phyloP scores from a whole-genome alignment of 1,140 invertebrate genomes.

The Drosophila lini region DNA sequence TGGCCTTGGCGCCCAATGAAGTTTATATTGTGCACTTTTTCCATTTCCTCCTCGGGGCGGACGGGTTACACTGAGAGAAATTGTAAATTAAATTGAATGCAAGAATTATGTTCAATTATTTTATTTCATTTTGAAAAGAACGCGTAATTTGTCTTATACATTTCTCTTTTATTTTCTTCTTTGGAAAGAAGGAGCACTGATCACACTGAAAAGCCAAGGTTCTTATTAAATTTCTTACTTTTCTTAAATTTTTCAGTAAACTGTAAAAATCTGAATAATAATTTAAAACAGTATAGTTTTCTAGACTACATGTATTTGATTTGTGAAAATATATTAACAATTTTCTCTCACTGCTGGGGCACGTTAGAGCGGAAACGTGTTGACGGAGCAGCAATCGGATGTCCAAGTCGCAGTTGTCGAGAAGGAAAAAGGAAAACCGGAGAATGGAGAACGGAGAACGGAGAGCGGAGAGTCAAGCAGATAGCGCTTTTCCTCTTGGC shows the following conservation, averaged over 20 bases:
- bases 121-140: too few relatives aligned
- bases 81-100: too few relatives aligned
- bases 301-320: neutral
- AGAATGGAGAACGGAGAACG: constrained; percentile 4
- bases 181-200: neutral
- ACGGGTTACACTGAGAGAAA: constrained; percentile 1
- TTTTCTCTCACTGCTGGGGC: constrained; percentile 11
- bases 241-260: neutral
- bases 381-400: constrained; percentile 39
- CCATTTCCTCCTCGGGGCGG: constrained; percentile 59
- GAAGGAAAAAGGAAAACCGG: constrained; percentile 14
- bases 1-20: constrained; percentile 61
- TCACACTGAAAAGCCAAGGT: neutral
- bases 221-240: too few relatives aligned
- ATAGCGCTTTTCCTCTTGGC: constrained; percentile 52
- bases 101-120: too few relatives aligned
- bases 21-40: constrained; percentile 74
- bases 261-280: too few relatives aligned
- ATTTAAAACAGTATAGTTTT: neutral
- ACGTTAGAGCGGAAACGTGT: constrained; percentile 59
- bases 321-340: neutral
- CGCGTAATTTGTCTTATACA: too few relatives aligned
- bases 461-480: constrained; percentile 20
- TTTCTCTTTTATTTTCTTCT: neutral
- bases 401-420: constrained; percentile 11